Percentiles rank a stretch among this genome's conserved stretches.
phyloP scores from a whole-genome alignment of 2,113 vertebrate genomes.

The Deroptyus accipitrinus region DNA sequence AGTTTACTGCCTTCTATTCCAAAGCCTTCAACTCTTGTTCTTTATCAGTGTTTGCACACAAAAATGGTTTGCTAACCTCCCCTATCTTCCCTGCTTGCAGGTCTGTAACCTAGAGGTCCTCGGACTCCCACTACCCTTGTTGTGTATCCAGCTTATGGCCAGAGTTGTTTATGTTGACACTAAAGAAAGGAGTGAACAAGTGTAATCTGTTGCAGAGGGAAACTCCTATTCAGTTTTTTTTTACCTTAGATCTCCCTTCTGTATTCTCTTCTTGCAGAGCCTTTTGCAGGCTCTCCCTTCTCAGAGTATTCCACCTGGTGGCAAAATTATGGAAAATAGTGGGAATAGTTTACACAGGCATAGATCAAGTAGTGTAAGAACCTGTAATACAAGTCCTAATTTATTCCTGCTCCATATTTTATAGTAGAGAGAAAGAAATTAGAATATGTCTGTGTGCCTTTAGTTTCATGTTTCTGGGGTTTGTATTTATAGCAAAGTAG shows the following conservation, averaged over 20 bases:
- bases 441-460: neutral
- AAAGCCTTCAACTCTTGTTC: slow-evolving; percentile 5
- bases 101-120: neutral
- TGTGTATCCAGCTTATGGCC: neutral
- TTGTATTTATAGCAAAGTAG: neutral
- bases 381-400: neutral
- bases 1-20: neutral
- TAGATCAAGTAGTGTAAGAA: neutral
- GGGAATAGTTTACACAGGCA: neutral
- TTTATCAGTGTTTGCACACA: slow-evolving; percentile 2
- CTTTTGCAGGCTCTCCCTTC: neutral
- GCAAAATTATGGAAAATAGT: slow-evolving; percentile 24
- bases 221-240: neutral
- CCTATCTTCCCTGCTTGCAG: neutral
- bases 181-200: neutral
- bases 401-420: neutral
- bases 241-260: neutral
- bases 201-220: neutral
- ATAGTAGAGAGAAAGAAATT: neutral
- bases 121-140: neutral
- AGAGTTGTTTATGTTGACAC: neutral
- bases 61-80: neutral
- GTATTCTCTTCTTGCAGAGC: neutral
- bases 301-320: slow-evolving; percentile 51
- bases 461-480: neutral